Base-by-base conservation (phyloP, 2,888 invertebrate species). In the Trachelus tabidus region DNA sequence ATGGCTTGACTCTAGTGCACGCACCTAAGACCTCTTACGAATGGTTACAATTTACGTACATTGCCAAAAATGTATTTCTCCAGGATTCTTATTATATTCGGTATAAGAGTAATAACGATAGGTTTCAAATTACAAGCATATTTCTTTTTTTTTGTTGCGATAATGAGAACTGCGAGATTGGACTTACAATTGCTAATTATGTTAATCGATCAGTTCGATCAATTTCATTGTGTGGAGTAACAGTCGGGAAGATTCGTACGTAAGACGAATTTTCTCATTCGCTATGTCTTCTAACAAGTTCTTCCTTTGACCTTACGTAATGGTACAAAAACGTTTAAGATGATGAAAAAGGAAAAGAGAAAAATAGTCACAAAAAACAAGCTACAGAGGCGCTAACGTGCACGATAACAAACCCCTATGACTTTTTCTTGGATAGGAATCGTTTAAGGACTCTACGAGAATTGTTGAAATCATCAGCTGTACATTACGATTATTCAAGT, bases 391-490 rank as follows among this genome's bases (percentile, higher is more conserved):
- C 76, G 73, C 74, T 75, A 79, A 80, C 76, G 75, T 56, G 23
- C 75, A 31, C 76, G 34, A 31, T 81, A 81, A 81, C 76, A 79
- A 78, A 78, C 73, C 79, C 77, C 56, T 56, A 23, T 56, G 56
- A 23, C 23, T 56, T 56, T 56, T 9, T 56, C 56, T 56, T 56
- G 56, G 2, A 23, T 56, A 56, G 9, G 56, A 56, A 56, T 56
- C 56, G 56, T 23, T 56, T 23, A 56, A 23, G 0, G 56, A 56
- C 56, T 34, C 40, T 56, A 23, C 9, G 23, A 56, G 23, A 56
- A 56, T 56, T 2, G 9, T 23, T 56, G 56, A 56, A 56, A 23
- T 56, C 9, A 56, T 56, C 69, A 69, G 69, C 77, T 71, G 33
- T 15, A 77, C 75, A 79, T 80, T 77, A 78, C 79, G 76, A 77